Conservation (phyloP, 2,888 invertebrate genomes). For the Aelia acuminata region DNA sequence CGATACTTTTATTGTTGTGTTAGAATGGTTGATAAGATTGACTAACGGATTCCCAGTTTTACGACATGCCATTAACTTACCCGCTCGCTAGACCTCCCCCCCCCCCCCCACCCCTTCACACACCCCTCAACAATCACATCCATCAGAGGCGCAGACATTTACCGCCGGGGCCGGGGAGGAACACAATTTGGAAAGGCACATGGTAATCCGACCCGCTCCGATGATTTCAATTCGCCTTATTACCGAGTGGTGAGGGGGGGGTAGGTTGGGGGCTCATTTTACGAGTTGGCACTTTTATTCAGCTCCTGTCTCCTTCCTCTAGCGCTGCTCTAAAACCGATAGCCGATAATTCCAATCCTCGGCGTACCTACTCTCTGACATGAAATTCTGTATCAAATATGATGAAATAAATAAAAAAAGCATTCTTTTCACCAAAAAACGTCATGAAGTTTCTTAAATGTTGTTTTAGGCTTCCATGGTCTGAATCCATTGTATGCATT, state of each 20-base stretch:
- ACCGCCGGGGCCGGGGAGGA: background rate
- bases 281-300: background rate
- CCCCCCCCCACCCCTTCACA: background rate
- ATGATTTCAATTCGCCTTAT: constrained; percentile 63
- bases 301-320: background rate
- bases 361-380: background rate
- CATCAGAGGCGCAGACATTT: background rate
- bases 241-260: no score
- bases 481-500: no score
- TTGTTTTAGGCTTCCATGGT: no score
- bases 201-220: constrained; percentile 58
- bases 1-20: no score
- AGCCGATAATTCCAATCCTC: background rate
- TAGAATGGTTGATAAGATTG: no score
- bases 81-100: background rate
- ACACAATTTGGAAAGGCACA: constrained; percentile 8
- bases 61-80: background rate
- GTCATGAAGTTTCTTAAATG: no score
- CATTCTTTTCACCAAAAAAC: no score
- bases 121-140: background rate
- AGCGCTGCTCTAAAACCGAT: background rate
- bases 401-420: no score
- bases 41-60: background rate
- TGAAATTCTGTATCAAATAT: background rate
- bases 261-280: background rate